Evolutionary conservation across 2,888 invertebrate genomes (phyloP).

Genomic region (Zhuqinia jingwanae): DNA sequence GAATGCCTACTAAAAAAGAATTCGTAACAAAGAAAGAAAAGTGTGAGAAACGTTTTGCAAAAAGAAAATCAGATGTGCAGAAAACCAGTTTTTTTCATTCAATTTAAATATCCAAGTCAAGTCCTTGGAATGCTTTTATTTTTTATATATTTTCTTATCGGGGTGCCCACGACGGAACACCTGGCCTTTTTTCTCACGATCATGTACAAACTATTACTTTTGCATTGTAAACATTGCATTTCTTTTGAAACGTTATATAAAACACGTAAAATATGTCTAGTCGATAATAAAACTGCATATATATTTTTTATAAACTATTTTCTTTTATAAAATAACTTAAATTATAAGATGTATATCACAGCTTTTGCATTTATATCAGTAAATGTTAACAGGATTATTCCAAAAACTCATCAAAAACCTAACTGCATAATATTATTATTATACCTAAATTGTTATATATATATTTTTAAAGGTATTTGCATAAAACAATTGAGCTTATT

Average conservation of each 20-base stretch:
- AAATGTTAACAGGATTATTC: conserved; percentile 2
- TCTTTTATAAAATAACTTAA: not conserved
- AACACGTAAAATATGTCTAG: not conserved
- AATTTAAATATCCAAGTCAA: conserved; percentile 60
- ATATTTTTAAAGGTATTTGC: conserved; percentile 13
- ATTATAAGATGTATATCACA: conserved; percentile 59
- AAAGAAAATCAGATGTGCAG: conserved; percentile 47
- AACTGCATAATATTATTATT: not conserved
- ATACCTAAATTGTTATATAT: not conserved
- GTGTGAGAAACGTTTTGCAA: conserved; percentile 47
- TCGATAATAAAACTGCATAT: conserved; percentile 8
- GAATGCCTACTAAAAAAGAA: conserved; percentile 18
- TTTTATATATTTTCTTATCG: conserved; percentile 37
- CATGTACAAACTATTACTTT: conserved; percentile 52
- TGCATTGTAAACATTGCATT: conserved; percentile 70
- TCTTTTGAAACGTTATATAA: conserved; percentile 38
- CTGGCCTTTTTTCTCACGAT: conserved; percentile 70
- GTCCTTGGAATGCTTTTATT: conserved; percentile 62
- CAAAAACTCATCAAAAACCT: not conserved
- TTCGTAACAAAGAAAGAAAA: not conserved
- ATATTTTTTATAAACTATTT: not conserved
- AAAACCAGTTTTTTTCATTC: conserved; percentile 67
- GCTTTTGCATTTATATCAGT: conserved; percentile 65
- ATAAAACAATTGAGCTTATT: conserved; percentile 34
- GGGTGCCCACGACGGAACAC: conserved; percentile 46